These are phyloP conservation scores for Diorhabda carinulata DNA, from an alignment of 1,140 invertebrate genomes.

Conservation along the genomic window DNA sequence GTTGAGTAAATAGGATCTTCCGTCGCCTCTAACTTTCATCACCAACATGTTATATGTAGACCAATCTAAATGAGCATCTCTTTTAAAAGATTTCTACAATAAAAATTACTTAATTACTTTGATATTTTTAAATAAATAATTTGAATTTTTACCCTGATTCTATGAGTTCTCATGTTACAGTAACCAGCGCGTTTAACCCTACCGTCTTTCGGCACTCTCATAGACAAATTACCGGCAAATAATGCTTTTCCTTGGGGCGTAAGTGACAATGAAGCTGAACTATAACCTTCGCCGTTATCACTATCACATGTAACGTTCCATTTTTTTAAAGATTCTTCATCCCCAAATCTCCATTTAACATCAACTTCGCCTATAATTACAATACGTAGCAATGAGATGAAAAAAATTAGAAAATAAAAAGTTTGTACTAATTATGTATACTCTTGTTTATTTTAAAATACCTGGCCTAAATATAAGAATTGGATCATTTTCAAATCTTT, in stretches of 20 bases:
- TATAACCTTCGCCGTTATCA: slow-evolving; percentile 77
- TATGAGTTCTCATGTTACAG: slow-evolving; percentile 67
- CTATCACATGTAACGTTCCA: slow-evolving; percentile 74
- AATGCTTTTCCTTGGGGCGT: slow-evolving; percentile 66
- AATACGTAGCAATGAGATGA: background rate
- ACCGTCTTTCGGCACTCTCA: slow-evolving; percentile 75
- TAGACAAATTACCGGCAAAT: slow-evolving; percentile 65
- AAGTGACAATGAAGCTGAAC: slow-evolving; percentile 60
- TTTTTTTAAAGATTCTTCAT: slow-evolving; percentile 59
- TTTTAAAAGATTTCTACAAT: slow-evolving; percentile 78
- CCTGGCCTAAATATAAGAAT: slow-evolving; percentile 11
- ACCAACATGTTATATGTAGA: slow-evolving; percentile 75
- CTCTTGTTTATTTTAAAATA: background rate
- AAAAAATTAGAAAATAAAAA: background rate
- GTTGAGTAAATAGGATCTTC: slow-evolving; percentile 79
- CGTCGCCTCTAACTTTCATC: slow-evolving; percentile 85
- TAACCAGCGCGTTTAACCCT: slow-evolving; percentile 69
- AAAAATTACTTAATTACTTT: background rate
- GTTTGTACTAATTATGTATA: background rate
- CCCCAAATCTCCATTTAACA: slow-evolving; percentile 65
- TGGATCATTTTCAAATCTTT: slow-evolving; percentile 49
- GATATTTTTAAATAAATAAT: background rate
- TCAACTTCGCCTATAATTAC: slow-evolving; percentile 59
- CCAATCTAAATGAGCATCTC: slow-evolving; percentile 69
- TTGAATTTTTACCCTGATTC: slow-evolving; percentile 54